These are phyloP conservation scores for Acleris emargana DNA, from an alignment of 2,888 invertebrate species.

Conservation along the genomic window DNA sequence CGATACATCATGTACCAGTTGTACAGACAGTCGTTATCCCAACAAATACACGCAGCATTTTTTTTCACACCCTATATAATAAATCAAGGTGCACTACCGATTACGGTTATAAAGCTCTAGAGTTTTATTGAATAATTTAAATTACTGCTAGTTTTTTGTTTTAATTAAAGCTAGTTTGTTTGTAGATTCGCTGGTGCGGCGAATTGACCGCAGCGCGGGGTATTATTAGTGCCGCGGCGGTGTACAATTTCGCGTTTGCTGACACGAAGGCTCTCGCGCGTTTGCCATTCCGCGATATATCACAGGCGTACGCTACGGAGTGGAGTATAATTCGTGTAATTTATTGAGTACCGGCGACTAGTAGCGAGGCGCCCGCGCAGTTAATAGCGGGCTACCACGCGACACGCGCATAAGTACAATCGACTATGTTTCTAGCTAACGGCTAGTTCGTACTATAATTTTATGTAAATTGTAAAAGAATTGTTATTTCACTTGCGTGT, in stretches of 20 bases:
- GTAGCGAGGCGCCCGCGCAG: conserved; percentile 67
- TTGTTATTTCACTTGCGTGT: conserved; percentile 14
- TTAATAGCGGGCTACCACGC: conserved; percentile 81
- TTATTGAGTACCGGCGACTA: conserved; percentile 71
- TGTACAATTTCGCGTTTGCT: conserved; percentile 78
- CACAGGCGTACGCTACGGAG: conserved; percentile 70
- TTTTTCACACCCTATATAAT: conserved; percentile 12
- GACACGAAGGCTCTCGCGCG: conserved; percentile 64
- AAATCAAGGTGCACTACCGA: conserved; percentile 34
- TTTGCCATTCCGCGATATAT: conserved; percentile 77
- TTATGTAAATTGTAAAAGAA: conserved; percentile 17
- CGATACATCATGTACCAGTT: conserved; percentile 26
- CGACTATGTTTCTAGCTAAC: conserved; percentile 34
- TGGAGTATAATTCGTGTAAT: conserved; percentile 82
- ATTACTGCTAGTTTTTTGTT: conserved; percentile 10
- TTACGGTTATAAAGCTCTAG: conserved; percentile 24
- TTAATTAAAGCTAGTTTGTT: conserved; percentile 30
- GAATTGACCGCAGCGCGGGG: conserved; percentile 43
- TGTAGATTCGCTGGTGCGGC: conserved; percentile 18
- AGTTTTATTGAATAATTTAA: conserved; percentile 28
- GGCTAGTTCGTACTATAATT: conserved; percentile 22
- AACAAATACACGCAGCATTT: conserved; percentile 18
- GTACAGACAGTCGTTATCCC: conserved; percentile 12
- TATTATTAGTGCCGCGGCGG: conserved; percentile 64
- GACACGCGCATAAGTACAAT: conserved; percentile 65